Evolutionary conservation across 2,888 invertebrate species (phyloP).

Genomic region (Drosophila sordidapex): DNA sequence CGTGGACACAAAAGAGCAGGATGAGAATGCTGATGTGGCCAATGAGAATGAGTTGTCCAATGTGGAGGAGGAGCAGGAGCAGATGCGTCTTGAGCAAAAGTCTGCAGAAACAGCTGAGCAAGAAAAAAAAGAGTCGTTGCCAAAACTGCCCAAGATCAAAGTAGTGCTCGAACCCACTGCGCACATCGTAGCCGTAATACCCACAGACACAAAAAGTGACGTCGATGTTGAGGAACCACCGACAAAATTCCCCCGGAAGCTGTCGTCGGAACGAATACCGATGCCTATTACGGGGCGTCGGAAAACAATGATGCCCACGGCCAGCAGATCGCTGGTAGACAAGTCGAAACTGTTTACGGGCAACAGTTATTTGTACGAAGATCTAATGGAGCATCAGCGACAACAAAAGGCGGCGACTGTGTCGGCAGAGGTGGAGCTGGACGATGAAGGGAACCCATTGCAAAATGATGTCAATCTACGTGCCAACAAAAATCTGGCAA

Average conservation of each 20-base stretch:
- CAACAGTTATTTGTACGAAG: conserved; percentile 70
- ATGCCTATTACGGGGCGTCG: conserved; percentile 44
- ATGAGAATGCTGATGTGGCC: not conserved
- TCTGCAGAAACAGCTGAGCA: not conserved
- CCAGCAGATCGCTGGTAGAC: conserved; percentile 70
- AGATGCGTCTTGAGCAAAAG: not conserved
- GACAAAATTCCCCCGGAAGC: not conserved
- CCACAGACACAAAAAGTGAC: not conserved
- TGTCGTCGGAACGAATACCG: not conserved
- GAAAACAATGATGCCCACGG: conserved; percentile 67
- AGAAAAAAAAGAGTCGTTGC: not conserved
- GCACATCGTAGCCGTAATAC: conserved; percentile 40
- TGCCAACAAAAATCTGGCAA: conserved; percentile 54
- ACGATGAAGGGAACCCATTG: conserved; percentile 11
- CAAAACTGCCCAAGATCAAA: conserved; percentile 52
- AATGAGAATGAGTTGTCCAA: not conserved
- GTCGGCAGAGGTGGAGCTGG: not conserved
- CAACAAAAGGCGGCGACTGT: conserved; percentile 12
- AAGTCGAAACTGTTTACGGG: conserved; percentile 52
- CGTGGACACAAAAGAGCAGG: not conserved
- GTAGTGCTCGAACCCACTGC: conserved; percentile 52
- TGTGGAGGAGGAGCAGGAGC: not conserved
- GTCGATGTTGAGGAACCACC: not conserved
- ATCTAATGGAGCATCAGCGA: conserved; percentile 57
- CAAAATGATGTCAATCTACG: not conserved